Conservation (phyloP, 2,113 vertebrate species). For the Origma solitaria region DNA sequence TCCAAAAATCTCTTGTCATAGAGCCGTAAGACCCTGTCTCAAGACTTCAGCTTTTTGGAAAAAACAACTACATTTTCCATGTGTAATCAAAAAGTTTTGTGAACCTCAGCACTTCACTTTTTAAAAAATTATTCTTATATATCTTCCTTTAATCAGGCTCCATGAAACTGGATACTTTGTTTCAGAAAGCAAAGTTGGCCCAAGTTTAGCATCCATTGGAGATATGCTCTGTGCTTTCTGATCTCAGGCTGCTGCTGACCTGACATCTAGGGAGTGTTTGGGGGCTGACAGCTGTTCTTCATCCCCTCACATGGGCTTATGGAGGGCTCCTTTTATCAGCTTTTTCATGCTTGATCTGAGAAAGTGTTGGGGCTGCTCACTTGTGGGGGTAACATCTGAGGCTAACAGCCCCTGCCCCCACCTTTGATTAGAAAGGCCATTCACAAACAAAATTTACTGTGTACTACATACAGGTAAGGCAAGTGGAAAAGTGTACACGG, state of each 20-base stretch:
- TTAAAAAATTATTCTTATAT: background rate
- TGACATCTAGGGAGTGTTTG: background rate
- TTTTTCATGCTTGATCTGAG: background rate
- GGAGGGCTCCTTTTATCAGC: background rate
- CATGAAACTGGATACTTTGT: background rate
- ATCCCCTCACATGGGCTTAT: accelerated
- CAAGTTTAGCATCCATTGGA: background rate
- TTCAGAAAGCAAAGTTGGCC: background rate
- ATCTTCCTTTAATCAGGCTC: background rate
- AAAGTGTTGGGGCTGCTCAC: background rate
- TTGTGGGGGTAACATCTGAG: background rate
- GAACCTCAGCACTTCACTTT: background rate
- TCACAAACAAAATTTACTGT: background rate
- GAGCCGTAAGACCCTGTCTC: background rate
- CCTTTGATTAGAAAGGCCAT: background rate
- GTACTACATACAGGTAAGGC: background rate
- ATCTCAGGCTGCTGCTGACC: background rate
- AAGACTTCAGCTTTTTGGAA: background rate
- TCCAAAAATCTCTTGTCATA: background rate
- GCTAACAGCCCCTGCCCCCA: background rate
- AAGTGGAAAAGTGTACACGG: background rate
- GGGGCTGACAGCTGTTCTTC: background rate
- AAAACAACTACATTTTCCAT: background rate
- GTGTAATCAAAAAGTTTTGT: background rate
- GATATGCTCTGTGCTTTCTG: background rate